phyloP scores from a whole-genome alignment of 2,797 vertebrate genomes.

The Eospalax fontanierii region DNA sequence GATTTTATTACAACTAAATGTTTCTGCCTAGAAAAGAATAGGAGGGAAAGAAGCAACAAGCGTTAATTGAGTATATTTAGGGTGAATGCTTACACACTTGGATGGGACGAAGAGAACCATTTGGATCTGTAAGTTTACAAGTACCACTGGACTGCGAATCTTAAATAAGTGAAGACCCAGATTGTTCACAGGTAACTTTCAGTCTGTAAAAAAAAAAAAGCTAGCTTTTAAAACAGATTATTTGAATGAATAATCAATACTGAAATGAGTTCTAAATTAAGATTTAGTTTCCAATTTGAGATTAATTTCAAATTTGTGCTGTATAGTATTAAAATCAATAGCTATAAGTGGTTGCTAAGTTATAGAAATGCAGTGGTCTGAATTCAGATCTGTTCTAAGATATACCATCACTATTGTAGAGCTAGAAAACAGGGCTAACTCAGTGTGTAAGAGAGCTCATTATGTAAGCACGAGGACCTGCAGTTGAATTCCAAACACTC shows the following conservation, averaged over 20 bases:
- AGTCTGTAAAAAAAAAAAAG: not conserved
- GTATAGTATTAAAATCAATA: not conserved
- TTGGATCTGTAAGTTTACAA: conserved; percentile 31
- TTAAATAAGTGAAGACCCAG: not conserved
- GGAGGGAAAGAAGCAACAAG: conserved; percentile 63
- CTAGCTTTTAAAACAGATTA: conserved; percentile 37
- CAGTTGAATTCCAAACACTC: not conserved
- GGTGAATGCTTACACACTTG: conserved; percentile 18
- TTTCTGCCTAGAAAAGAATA: conserved; percentile 88
- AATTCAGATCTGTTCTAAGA: not conserved
- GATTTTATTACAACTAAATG: conserved; percentile 93
- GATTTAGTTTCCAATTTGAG: conserved; percentile 39
- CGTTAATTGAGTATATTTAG: conserved; percentile 53
- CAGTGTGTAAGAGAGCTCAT: not conserved
- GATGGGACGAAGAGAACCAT: conserved; percentile 1
- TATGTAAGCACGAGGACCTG: not conserved
- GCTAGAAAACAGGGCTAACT: not conserved
- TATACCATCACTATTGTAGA: conserved; percentile 21
- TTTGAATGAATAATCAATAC: conserved; percentile 45
- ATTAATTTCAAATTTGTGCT: not conserved
- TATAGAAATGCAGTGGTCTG: conserved; percentile 10
- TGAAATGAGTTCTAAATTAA: conserved; percentile 1
- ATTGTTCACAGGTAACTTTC: not conserved
- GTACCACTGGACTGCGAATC: not conserved
- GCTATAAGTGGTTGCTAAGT: not conserved